Percentiles rank a stretch among this genome's conserved stretches.
Conservation (phyloP, 2,797 vertebrate genomes). For the Clarias platycephalus region DNA sequence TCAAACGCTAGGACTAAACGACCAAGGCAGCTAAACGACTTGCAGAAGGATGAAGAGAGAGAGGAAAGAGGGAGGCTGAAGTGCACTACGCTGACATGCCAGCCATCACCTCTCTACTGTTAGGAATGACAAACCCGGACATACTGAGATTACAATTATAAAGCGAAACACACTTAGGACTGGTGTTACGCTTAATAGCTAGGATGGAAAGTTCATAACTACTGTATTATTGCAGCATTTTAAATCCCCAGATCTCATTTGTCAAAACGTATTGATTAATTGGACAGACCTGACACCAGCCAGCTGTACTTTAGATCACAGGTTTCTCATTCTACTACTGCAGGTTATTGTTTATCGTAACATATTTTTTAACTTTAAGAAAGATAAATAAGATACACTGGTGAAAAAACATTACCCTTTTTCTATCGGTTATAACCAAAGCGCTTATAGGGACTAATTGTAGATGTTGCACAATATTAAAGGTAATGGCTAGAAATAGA, state of each 20-base stretch:
- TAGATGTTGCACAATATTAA: background rate
- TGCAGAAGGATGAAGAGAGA: constrained; percentile 57
- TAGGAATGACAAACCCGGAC: too few relatives aligned
- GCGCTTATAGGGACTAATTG: background rate
- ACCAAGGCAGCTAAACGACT: constrained; percentile 76
- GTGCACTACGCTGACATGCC: constrained; percentile 76
- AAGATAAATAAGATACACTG: background rate
- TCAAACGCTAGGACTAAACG: constrained; percentile 73
- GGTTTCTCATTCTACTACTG: background rate
- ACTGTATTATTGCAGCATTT: background rate
- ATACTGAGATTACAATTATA: constrained; percentile 44
- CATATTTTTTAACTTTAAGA: background rate
- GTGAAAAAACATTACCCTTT: background rate
- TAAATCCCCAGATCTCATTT: background rate
- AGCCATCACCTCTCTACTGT: constrained; percentile 76
- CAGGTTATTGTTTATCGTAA: background rate
- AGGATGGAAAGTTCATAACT: background rate
- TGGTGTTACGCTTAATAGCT: background rate
- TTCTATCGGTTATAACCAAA: background rate
- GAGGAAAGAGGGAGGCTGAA: constrained; percentile 36
- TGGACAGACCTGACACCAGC: background rate
- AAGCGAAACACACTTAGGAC: background rate
- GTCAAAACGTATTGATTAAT: background rate
- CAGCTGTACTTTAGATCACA: background rate
- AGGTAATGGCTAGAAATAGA: background rate